Evolutionary conservation across 2,888 invertebrate species (phyloP).

Genomic region (Nymphalis c-album): DNA sequence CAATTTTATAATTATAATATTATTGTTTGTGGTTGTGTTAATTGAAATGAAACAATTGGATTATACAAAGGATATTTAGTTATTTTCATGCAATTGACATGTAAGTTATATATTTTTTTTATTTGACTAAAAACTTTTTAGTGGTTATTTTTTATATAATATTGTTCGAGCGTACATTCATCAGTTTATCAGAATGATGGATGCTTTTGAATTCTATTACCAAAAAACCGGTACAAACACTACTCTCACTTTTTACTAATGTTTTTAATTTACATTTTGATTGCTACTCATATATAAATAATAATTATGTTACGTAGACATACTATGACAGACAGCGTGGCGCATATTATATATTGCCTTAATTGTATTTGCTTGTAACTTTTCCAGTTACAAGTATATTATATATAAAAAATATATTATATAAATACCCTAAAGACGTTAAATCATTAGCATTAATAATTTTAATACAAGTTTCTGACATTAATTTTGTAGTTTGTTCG

Average conservation of each 20-base stretch:
- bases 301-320: constrained; percentile 1
- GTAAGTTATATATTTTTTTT: constrained; percentile 34
- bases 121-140: constrained; percentile 24
- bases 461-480: too few species aligned
- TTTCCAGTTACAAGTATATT: neutral
- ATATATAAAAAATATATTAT: neutral
- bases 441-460: too few species aligned
- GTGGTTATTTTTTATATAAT: neutral
- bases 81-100: constrained; percentile 17
- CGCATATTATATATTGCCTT: neutral
- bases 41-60: constrained; percentile 17
- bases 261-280: constrained; percentile 19
- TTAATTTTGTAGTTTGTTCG: too few species aligned
- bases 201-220: constrained; percentile 5
- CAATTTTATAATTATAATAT: constrained; percentile 9
- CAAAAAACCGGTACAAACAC: constrained; percentile 17
- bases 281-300: neutral
- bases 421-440: too few species aligned
- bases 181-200: neutral
- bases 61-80: constrained; percentile 21
- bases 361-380: neutral
- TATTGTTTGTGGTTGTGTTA: constrained; percentile 19
- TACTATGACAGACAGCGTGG: neutral
- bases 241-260: constrained; percentile 27
- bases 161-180: neutral